Percentiles rank a stretch among this genome's conserved stretches.
Evolutionary conservation across 2,113 vertebrate genomes (phyloP).

Genomic region (Lipophrys pholis): DNA sequence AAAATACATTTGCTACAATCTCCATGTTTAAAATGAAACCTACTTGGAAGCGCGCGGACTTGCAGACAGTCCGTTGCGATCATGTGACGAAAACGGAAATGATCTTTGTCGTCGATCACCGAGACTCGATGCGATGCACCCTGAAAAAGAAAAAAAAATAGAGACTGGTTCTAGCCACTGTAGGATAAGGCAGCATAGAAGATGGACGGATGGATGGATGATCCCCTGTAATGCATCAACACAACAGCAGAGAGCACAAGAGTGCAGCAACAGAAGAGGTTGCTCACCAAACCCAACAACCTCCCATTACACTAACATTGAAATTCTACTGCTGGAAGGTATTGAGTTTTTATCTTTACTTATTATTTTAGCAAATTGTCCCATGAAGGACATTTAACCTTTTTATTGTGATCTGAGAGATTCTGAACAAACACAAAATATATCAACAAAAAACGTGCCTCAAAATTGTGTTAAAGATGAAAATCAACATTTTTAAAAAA

Average conservation of each 20-base stretch:
- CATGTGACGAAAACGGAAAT: slow-evolving; percentile 96
- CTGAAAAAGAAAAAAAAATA: slow-evolving; percentile 70
- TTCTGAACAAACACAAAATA: slow-evolving; percentile 17
- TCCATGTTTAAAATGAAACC: slow-evolving; percentile 21
- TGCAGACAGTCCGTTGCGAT: slow-evolving; percentile 94
- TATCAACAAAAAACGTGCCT: background rate
- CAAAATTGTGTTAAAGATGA: slow-evolving; percentile 13
- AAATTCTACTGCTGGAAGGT: too few relatives aligned
- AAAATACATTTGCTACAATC: background rate
- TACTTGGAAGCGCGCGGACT: slow-evolving; percentile 88
- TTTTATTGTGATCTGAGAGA: background rate
- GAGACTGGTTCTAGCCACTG: too few relatives aligned
- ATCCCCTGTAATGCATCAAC: slow-evolving; percentile 33
- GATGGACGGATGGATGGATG: background rate
- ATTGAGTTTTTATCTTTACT: background rate
- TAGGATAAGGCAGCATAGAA: too few relatives aligned
- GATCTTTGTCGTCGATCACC: slow-evolving; percentile 91
- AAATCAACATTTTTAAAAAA: background rate
- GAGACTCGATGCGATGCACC: slow-evolving; percentile 90
- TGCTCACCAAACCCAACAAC: background rate
- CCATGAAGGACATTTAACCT: background rate
- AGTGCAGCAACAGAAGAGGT: slow-evolving; percentile 1
- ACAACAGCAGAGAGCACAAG: slow-evolving; percentile 54
- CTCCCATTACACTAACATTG: too few relatives aligned
- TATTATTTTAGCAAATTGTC: background rate